A percentile compares a stretch with the other conserved stretches of the same genome.
phyloP scores from a whole-genome alignment of 2,797 vertebrate genomes.

The Cossypha niveicapilla region DNA sequence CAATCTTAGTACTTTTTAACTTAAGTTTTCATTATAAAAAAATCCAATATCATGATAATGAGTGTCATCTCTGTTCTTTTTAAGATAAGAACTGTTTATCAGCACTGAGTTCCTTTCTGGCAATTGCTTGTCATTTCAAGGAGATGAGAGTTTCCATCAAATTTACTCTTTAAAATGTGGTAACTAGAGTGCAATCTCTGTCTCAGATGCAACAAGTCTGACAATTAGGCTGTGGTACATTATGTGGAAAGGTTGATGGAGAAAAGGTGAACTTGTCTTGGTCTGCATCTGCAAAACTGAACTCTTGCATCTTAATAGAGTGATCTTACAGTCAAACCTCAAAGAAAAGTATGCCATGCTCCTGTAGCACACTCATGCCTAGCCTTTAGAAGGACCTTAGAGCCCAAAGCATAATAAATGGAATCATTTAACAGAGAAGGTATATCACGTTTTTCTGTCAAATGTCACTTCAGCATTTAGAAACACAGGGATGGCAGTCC shows the following conservation, averaged over 20 bases:
- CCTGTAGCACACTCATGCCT: background rate
- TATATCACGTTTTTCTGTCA: background rate
- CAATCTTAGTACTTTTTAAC: background rate
- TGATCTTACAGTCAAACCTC: background rate
- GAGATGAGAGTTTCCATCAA: background rate
- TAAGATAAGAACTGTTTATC: background rate
- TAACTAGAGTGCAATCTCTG: background rate
- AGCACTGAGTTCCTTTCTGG: background rate
- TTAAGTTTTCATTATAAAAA: background rate
- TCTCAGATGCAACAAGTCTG: background rate
- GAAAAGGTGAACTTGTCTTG: background rate
- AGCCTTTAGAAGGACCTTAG: background rate
- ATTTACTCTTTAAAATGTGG: background rate
- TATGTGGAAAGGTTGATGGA: background rate
- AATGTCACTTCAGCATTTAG: background rate
- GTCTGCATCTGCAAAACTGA: background rate
- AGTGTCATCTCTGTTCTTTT: background rate
- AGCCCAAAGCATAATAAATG: background rate
- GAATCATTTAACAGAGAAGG: background rate
- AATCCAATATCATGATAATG: background rate
- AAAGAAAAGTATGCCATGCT: background rate
- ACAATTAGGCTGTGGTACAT: background rate
- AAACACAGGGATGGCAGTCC: background rate
- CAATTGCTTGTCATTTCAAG: background rate
- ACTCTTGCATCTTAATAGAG: background rate